phyloP scores from a whole-genome alignment of 2,888 invertebrate species.

The Ennomos fuscantarius region DNA sequence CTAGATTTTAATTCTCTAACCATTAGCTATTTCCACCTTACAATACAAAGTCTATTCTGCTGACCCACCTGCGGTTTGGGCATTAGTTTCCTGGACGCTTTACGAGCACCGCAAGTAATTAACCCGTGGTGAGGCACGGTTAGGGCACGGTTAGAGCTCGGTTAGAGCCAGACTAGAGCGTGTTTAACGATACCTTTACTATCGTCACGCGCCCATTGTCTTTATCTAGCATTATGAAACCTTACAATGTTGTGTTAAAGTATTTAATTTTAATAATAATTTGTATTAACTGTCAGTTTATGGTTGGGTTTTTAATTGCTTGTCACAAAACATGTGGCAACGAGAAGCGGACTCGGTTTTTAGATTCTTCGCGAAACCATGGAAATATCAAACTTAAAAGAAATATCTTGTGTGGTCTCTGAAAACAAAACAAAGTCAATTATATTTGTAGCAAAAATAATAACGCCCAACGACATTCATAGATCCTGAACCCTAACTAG shows the following conservation, averaged over 20 bases:
- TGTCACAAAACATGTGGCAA: constrained; percentile 3
- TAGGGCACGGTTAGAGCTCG: constrained; percentile 21
- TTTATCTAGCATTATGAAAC: constrained; percentile 51
- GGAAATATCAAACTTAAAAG: background rate
- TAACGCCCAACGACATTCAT: too few species aligned
- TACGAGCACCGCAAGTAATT: constrained; percentile 71
- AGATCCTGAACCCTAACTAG: too few species aligned
- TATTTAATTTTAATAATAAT: constrained; percentile 17
- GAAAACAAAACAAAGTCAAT: too few species aligned
- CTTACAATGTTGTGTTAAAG: constrained; percentile 54
- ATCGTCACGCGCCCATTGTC: constrained; percentile 70
- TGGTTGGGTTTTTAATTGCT: constrained; percentile 10
- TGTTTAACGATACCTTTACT: constrained; percentile 64
- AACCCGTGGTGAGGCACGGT: constrained; percentile 68
- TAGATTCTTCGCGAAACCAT: too few species aligned
- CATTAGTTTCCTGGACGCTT: constrained; percentile 76
- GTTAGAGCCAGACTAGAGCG: constrained; percentile 17
- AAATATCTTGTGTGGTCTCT: too few species aligned
- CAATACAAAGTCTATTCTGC: constrained; percentile 48
- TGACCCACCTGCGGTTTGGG: constrained; percentile 76
- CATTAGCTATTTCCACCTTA: constrained; percentile 26
- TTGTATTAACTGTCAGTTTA: constrained; percentile 11
- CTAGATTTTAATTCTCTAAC: constrained; percentile 15
- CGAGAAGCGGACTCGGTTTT: too few species aligned
- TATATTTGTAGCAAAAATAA: too few species aligned